A percentile compares a stretch with the other conserved stretches of the same genome.
Conservation (phyloP, 2,113 vertebrate genomes). For the Bolborhynchus lineola region DNA sequence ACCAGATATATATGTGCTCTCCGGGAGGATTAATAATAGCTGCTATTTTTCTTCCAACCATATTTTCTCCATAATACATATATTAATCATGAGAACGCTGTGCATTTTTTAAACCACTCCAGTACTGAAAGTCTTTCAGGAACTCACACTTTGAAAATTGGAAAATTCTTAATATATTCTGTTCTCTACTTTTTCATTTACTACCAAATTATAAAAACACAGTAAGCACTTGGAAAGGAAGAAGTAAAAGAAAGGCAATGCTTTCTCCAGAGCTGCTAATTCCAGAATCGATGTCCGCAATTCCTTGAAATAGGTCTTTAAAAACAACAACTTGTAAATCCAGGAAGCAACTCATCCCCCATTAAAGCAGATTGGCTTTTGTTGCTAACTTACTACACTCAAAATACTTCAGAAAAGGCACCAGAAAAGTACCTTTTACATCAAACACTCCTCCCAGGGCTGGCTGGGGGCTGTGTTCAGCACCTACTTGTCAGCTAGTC, state of each 20-base stretch:
- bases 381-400: background rate
- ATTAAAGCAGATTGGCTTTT: background rate
- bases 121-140: slow-evolving; percentile 30
- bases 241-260: background rate
- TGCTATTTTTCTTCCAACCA: slow-evolving; percentile 47
- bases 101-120: slow-evolving; percentile 46
- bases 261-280: background rate
- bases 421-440: background rate
- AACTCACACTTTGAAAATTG: slow-evolving; percentile 33
- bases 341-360: background rate
- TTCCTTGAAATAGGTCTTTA: background rate
- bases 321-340: background rate
- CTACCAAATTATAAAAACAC: background rate
- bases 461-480: background rate
- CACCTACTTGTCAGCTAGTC: background rate
- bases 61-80: slow-evolving; percentile 48
- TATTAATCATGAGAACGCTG: slow-evolving; percentile 55
- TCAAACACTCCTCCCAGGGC: background rate
- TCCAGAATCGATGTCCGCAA: background rate
- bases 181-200: slow-evolving; percentile 28
- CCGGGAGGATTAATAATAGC: slow-evolving; percentile 65
- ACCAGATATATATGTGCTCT: slow-evolving; percentile 53
- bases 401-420: background rate
- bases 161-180: background rate
- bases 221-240: background rate